Evolutionary conservation across 2,888 invertebrate species (phyloP).

Genomic region (Dryocosmus kuriphilus): DNA sequence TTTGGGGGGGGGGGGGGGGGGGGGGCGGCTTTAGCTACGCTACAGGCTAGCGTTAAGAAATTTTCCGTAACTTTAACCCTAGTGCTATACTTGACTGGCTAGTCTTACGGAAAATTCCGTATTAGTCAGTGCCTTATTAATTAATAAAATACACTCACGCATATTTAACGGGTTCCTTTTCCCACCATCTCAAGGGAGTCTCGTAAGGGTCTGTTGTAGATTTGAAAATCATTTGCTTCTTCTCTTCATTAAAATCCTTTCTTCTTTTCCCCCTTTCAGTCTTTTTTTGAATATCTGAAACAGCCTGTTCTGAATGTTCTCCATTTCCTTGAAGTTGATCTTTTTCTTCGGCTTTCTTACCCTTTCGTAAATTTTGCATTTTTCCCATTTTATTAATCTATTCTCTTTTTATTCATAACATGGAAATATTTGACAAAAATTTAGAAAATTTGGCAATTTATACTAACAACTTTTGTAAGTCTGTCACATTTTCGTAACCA

Average conservation of each 20-base stretch:
- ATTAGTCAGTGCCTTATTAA: no score
- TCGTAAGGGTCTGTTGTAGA: constrained; percentile 56
- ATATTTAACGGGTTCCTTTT: constrained; percentile 56
- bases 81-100: no score
- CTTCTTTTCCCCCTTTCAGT: constrained; percentile 30
- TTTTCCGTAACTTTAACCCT: no score
- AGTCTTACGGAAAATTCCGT: no score
- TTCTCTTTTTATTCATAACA: neutral
- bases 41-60: no score
- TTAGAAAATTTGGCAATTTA: neutral
- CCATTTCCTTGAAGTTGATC: neutral
- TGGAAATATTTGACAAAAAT: neutral
- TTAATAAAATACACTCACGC: constrained; percentile 61
- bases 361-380: neutral
- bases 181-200: constrained; percentile 57
- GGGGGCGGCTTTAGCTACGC: no score
- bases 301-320: neutral
- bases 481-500: neutral
- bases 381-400: neutral
- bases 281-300: neutral
- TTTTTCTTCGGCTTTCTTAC: neutral
- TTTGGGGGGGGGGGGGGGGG: no score
- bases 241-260: neutral
- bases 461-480: neutral
- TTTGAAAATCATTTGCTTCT: constrained; percentile 43